These are phyloP conservation scores for Drosophila takahashii DNA, from an alignment of 1,140 invertebrate genomes.

Conservation along the genomic window DNA sequence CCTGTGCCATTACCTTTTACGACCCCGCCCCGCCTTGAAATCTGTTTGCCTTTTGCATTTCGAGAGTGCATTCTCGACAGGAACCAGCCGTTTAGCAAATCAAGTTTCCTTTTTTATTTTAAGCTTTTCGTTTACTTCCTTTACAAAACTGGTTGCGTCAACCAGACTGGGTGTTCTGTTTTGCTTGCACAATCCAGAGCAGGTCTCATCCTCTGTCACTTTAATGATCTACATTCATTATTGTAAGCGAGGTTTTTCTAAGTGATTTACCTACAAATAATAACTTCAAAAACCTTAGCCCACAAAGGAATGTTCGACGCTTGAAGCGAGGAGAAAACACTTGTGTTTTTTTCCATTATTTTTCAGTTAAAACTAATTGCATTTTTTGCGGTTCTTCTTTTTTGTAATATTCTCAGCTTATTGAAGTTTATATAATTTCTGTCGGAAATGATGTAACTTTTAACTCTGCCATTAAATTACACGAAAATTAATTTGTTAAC, in stretches of 20 bases:
- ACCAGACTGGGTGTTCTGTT: slow-evolving; percentile 12
- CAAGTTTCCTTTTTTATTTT: slow-evolving; percentile 53
- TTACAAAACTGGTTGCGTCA: slow-evolving; percentile 21
- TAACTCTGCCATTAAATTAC: not conserved
- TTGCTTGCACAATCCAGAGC: slow-evolving; percentile 13
- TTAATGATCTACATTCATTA: too few relatives aligned
- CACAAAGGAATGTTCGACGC: not conserved
- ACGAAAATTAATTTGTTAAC: slow-evolving; percentile 28
- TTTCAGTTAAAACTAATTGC: slow-evolving; percentile 25
- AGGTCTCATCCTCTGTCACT: not conserved
- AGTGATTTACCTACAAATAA: not conserved
- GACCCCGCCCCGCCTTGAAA: slow-evolving; percentile 57
- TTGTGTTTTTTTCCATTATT: slow-evolving; percentile 28
- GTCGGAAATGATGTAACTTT: slow-evolving; percentile 44
- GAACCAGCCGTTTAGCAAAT: slow-evolving; percentile 21
- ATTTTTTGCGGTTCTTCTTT: slow-evolving; percentile 16
- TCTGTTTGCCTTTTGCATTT: slow-evolving; percentile 58
- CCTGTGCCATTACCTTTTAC: slow-evolving; percentile 40
- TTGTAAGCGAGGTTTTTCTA: too few relatives aligned
- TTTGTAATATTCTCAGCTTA: slow-evolving; percentile 12
- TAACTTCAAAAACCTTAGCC: slow-evolving; percentile 1
- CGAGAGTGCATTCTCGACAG: slow-evolving; percentile 42
- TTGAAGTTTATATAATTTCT: slow-evolving; percentile 24
- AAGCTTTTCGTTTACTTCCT: slow-evolving; percentile 34
- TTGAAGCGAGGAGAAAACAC: slow-evolving; percentile 18